phyloP scores from a whole-genome alignment of 35 echinoderm and acorn worm genomes.

The Apostichopus parvimensis region DNA sequence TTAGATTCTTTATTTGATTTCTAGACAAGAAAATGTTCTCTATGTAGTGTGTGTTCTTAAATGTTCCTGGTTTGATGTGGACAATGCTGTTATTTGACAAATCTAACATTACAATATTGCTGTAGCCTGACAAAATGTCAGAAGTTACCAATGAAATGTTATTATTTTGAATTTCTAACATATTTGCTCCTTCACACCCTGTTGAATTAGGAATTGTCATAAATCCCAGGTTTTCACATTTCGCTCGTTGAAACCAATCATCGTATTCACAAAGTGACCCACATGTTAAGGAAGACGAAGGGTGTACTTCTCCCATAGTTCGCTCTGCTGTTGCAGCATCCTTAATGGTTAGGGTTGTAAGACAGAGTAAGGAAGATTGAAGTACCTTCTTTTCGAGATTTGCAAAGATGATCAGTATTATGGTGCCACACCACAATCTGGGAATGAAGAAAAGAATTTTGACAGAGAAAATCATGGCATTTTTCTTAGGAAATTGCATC shows the following conservation, averaged over 20 bases:
- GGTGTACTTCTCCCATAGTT: no score
- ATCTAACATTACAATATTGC: background rate
- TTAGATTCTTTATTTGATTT: background rate
- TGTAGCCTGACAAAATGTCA: background rate
- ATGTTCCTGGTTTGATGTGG: background rate
- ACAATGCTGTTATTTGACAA: background rate
- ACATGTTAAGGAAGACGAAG: background rate
- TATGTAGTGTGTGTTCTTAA: background rate
- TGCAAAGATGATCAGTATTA: no score
- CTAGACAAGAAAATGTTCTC: background rate
- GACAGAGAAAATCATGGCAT: no score
- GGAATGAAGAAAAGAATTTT: no score
- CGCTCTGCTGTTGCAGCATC: no score
- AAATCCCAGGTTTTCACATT: background rate
- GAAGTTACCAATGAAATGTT: background rate
- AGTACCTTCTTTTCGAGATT: no score
- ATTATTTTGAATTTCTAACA: slow-evolving; percentile 21
- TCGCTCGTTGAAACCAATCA: slow-evolving; percentile 32
- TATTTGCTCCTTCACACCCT: background rate
- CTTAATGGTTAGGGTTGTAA: no score
- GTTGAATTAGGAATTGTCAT: background rate
- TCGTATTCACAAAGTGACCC: background rate
- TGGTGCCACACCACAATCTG: no score
- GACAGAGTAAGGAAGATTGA: no score
- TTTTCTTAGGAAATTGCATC: no score